Percentiles rank a stretch among this genome's conserved stretches.
These are phyloP conservation scores for Pelvicachromis taeniatus DNA, from an alignment of 2,113 vertebrate species.

Conservation along the genomic window DNA sequence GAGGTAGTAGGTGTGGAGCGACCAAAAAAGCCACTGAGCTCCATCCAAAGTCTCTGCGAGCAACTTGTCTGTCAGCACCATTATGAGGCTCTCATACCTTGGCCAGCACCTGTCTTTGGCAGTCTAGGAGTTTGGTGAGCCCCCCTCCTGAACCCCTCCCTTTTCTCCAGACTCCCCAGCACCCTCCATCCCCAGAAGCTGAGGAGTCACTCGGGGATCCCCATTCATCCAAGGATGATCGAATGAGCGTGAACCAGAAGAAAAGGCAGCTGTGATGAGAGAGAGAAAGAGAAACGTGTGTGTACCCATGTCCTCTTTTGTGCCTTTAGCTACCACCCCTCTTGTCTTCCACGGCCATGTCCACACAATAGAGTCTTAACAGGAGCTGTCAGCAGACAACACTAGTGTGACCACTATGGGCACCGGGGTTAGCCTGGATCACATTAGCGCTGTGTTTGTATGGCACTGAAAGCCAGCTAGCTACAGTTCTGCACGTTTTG, in stretches of 20 bases:
- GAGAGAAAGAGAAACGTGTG: slow-evolving; percentile 40
- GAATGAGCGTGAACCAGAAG: slow-evolving; percentile 19
- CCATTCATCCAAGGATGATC: slow-evolving; percentile 36
- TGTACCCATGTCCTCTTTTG: slow-evolving; percentile 56
- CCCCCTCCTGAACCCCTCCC: background rate
- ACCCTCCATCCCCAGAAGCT: slow-evolving; percentile 1
- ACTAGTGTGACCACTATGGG: slow-evolving; percentile 59
- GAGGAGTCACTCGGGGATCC: slow-evolving; percentile 22
- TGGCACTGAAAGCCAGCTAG: slow-evolving; percentile 69
- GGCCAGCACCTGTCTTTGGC: slow-evolving; percentile 65
- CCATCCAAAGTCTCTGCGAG: slow-evolving; percentile 32
- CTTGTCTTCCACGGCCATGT: slow-evolving; percentile 64
- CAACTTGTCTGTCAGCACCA: slow-evolving; percentile 58
- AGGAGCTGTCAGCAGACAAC: slow-evolving; percentile 80
- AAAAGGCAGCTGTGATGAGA: slow-evolving; percentile 59
- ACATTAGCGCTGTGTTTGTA: slow-evolving; percentile 75
- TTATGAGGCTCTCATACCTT: slow-evolving; percentile 52
- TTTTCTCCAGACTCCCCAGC: background rate
- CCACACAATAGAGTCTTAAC: slow-evolving; percentile 76
- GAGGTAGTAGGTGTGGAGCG: background rate
- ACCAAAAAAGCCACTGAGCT: slow-evolving; percentile 27
- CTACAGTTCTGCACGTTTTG: slow-evolving; percentile 65
- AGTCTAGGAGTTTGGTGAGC: slow-evolving; percentile 2
- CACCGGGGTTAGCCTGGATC: slow-evolving; percentile 62
- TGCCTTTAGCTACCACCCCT: slow-evolving; percentile 67